Base-by-base conservation (phyloP, 2,797 vertebrate genomes). In the Kryptopterus vitreolus region DNA sequence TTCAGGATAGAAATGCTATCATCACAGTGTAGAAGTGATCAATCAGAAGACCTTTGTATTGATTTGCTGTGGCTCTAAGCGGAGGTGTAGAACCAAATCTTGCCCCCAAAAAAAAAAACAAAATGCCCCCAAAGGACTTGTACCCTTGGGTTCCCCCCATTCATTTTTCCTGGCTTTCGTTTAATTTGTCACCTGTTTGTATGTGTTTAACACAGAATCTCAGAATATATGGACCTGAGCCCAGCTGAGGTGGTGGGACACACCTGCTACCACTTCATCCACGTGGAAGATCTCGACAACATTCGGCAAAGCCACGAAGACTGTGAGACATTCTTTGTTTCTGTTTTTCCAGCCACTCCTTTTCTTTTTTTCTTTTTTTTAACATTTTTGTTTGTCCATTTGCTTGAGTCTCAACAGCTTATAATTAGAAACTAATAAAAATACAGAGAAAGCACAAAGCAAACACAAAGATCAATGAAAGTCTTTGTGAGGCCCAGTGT, bases 171-270 rank as follows among this genome's bases (percentile, higher is more conserved):
- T 2, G 2, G 6, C 3, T 53, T 26, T 13, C 1, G 2, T 53
- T 52, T 62, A 1, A 48, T 38, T 20, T n/a, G n/a, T 35, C 22
- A 53, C 18, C 12, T 62, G 24, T 50, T 35, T 59, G 20, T 35
- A 55, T 72, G 31, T 83, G 18, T 71, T n/a, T 72, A 24, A 50
- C 74, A 33, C 86, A 97, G 96, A 90, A 95, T 96, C 89, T 95
- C 94, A 0, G 95, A 97, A 84, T 96, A 96, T 76, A 97, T 97
- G 96, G 96, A 97, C 85, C 88, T 96, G 81, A 94, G 93, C 74
- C 93, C 96, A 31, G 93, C 95, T 0, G 96, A 97, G 86, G 95
- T 97, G 20, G 94, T 96, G 76, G 96, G 96, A 71, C 94, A 95
- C 70, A 96, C 94, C 80, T 97, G 96, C 81, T 97, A 97, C 87